phyloP scores from a whole-genome alignment of 2,888 invertebrate species.

The Pogonocherus hispidulus region DNA sequence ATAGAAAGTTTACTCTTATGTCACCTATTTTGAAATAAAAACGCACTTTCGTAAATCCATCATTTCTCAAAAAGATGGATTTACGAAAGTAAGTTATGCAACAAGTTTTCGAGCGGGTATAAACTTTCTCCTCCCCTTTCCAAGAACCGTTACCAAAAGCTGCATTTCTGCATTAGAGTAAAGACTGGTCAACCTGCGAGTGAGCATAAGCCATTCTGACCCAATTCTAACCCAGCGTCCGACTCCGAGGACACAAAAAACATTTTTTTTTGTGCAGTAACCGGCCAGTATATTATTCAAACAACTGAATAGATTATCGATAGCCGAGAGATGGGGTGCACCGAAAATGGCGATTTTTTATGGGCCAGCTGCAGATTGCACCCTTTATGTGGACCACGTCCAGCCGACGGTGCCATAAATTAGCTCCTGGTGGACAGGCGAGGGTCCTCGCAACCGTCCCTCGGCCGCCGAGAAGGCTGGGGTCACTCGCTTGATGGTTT shows the following conservation, averaged over 20 bases:
- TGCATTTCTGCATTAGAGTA: too few relatives aligned
- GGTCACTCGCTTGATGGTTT: conserved; percentile 23
- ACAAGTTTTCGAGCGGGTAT: too few relatives aligned
- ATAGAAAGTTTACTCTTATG: too few relatives aligned
- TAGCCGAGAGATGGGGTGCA: conserved; percentile 47
- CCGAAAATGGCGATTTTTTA: conserved; percentile 64
- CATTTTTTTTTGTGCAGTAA: conserved; percentile 38
- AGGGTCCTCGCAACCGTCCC: conserved; percentile 60
- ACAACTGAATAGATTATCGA: conserved; percentile 60
- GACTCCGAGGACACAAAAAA: conserved; percentile 24
- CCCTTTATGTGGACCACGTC: conserved; percentile 63
- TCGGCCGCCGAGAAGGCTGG: conserved; percentile 17
- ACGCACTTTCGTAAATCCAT: too few relatives aligned
- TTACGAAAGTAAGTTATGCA: too few relatives aligned
- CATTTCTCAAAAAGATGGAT: too few relatives aligned
- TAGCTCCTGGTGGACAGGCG: conserved; percentile 57
- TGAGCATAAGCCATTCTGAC: not conserved
- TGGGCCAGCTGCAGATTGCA: conserved; percentile 57
- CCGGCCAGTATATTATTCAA: conserved; percentile 55
- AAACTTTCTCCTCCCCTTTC: too few relatives aligned
- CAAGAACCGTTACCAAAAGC: too few relatives aligned
- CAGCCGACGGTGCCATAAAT: conserved; percentile 64
- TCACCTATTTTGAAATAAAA: too few relatives aligned
- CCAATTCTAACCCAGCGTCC: not conserved
- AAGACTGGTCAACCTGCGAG: not conserved